A percentile compares a stretch with the other conserved stretches of the same genome.
These are phyloP conservation scores for Julus scandinavius DNA, from an alignment of 2,888 invertebrate species.

Conservation along the genomic window DNA sequence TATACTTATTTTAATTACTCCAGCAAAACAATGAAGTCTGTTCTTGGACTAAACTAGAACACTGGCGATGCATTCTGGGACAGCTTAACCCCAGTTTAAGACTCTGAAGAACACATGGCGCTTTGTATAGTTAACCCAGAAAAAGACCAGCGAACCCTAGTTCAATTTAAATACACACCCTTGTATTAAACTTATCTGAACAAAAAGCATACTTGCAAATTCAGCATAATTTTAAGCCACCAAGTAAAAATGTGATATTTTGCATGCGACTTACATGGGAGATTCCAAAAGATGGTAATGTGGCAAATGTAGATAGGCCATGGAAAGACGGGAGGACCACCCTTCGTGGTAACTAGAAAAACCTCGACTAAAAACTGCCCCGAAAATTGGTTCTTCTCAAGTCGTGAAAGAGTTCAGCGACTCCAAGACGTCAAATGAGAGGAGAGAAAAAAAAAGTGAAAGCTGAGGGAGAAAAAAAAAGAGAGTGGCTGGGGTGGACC, in stretches of 20 bases:
- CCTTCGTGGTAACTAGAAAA: neutral
- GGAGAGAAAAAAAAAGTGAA: neutral
- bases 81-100: no score
- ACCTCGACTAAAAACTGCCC: neutral
- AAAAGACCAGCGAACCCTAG: no score
- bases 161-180: no score
- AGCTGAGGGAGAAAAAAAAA: no score
- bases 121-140: no score
- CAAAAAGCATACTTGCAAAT: neutral
- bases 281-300: neutral
- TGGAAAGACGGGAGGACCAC: neutral
- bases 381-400: neutral
- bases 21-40: no score
- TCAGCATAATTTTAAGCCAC: neutral
- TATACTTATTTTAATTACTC: no score
- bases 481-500: neutral
- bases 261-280: neutral
- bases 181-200: neutral
- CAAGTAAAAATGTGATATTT: neutral
- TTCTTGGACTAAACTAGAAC: no score
- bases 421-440: neutral
- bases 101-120: no score
- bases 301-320: neutral
- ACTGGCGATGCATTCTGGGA: no score
- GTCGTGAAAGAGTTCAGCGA: conserved; percentile 11